Evolutionary conservation across 2,888 invertebrate species (phyloP), one percentile per base, ranked within the genome.

Genomic region (Elmis aenea): DNA sequence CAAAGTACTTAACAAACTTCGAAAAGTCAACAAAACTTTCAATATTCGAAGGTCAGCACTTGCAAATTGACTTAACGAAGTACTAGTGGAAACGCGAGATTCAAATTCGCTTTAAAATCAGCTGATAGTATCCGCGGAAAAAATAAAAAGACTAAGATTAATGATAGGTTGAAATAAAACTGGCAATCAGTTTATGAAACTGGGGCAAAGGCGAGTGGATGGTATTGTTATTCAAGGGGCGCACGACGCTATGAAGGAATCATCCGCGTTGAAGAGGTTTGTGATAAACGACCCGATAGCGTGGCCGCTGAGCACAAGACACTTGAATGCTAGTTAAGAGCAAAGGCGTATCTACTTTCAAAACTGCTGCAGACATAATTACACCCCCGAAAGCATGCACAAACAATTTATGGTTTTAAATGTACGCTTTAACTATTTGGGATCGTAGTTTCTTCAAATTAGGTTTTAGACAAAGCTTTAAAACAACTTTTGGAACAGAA

Each of bases 171-270:
- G 42, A 38, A 42, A 42, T 42, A 42, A 42, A 42, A 42, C 38
- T 42, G 42, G 42, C 42, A 42, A 42, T 42, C 42, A 42, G 42
- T 33, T 37, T 38, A 34, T 34, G 38, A 42, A 38, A 34, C 30
- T 38, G 38, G 33, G 30, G 42, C 31, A 42, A 23, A 42, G 42
- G 42, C 42, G 42, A 42, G 37, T 38, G 42, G 33, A n/a, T 36
- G 47, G 55, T 55, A 56, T 58, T 58, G 57, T 58, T 58, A 58
- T 57, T 57, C 55, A 49, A 45, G 46, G n/a, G 51, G 50, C 45
- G 51, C 46, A 47, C 48, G 52, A 39, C 51, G 48, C 51, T 43
- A 45, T 51, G 47, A 52, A 50, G 47, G 52, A 51, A 55, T 56
- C 55, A 52, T 55, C 51, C 53, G 38, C 33, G 43, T 42, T 58